Evolutionary conservation across 2,888 invertebrate species (phyloP).

Genomic region (Colostygia pectinataria): DNA sequence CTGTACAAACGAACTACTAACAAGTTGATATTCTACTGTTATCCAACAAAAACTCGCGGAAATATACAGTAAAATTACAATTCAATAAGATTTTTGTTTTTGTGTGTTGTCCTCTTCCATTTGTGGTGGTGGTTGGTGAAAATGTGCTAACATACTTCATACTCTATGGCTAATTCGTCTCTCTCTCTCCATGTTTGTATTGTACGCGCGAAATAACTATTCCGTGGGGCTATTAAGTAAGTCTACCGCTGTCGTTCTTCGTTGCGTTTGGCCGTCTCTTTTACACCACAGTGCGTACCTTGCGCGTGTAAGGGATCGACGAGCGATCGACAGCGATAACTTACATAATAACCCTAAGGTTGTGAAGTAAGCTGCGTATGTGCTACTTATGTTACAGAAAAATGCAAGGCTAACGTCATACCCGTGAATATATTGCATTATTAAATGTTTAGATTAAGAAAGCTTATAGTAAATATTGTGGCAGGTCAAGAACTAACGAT

Average conservation of each 20-base stretch:
- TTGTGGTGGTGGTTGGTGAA: conserved; percentile 82
- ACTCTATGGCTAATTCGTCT: conserved; percentile 80
- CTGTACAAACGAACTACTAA: too few species aligned
- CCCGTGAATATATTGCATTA: background rate
- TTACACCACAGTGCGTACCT: too few species aligned
- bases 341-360: too few species aligned
- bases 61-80: conserved; percentile 26
- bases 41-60: background rate
- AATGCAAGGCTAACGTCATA: background rate
- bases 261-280: too few species aligned
- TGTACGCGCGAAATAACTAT: conserved; percentile 5
- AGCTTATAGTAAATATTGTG: conserved; percentile 29
- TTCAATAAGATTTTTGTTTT: conserved; percentile 17
- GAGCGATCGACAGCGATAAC: too few species aligned
- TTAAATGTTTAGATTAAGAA: conserved; percentile 8
- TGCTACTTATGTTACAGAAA: background rate
- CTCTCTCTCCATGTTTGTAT: conserved; percentile 43
- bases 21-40: too few species aligned
- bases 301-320: too few species aligned
- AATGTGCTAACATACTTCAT: conserved; percentile 82
- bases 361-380: conserved; percentile 4
- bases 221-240: too few species aligned
- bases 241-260: too few species aligned
- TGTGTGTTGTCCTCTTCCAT: conserved; percentile 42
- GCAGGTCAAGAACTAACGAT: conserved; percentile 95